These are phyloP conservation scores for Trachymyrmex cornetzi DNA, from an alignment of 1,140 invertebrate species.

Conservation along the genomic window DNA sequence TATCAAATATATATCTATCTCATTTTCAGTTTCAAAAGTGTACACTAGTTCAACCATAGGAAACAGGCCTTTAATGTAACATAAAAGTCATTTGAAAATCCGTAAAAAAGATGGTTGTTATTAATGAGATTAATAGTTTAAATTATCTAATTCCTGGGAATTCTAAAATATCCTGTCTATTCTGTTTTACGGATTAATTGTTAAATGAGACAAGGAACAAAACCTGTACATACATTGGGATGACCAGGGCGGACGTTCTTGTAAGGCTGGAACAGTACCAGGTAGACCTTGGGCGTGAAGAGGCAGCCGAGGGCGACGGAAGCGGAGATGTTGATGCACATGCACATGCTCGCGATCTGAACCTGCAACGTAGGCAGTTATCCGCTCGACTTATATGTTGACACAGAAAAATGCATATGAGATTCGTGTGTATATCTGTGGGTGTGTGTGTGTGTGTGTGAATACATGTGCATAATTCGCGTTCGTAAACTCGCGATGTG, in stretches of 20 bases:
- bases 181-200: not conserved
- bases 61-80: too few species aligned
- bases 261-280: slow-evolving; percentile 92
- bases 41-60: too few species aligned
- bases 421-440: not conserved
- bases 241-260: slow-evolving; percentile 90
- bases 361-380: slow-evolving; percentile 87
- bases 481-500: not conserved
- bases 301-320: slow-evolving; percentile 92
- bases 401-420: slow-evolving; percentile 44
- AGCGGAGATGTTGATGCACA: slow-evolving; percentile 93
- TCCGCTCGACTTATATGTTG: slow-evolving; percentile 58
- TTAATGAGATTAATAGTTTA: not conserved
- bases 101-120: not conserved
- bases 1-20: too few species aligned
- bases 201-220: not conserved
- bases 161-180: not conserved
- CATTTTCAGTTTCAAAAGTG: too few species aligned
- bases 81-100: not conserved
- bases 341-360: slow-evolving; percentile 92
- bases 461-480: not conserved
- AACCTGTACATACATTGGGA: slow-evolving; percentile 80
- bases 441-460: not conserved
- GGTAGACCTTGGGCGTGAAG: slow-evolving; percentile 93
- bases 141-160: not conserved